Base-by-base conservation (phyloP, 2,888 invertebrate genomes). In the Zygogramma bicolorata region DNA sequence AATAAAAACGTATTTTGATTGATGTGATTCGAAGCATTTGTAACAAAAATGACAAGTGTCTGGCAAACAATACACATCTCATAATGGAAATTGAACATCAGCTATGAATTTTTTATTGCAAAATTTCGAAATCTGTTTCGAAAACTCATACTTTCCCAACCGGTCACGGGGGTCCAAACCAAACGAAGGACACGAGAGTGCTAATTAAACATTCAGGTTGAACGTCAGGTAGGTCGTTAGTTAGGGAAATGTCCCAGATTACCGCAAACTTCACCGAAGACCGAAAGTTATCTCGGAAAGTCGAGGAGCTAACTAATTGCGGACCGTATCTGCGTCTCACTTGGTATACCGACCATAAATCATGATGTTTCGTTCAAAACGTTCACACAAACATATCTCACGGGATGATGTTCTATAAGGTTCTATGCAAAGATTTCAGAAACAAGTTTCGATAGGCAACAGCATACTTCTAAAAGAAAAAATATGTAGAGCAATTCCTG, bases 271-370 rank as follows among this genome's bases (percentile, higher is more conserved):
- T 70, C 61, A 34, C 60, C 70, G 68, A 70, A 67, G 66, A 53
- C 70, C 63, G 66, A 70, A 67, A 73, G 73, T 73, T 71, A 71
- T 60, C 63, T 61, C 74, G 66, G n/a, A 71, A 68, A 74, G 74
- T 71, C 71, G 71, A 69, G 69, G 61, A 71, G 69, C 65, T 63
- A 71, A 74, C 69, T 74, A 71, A 74, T 74, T 74, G 71, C 69
- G 71, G 71, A 57, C 63, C 53, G 71, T 74, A 69, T 71, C 70
- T 60, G 59, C 42, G 69, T 74, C 71, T 67, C 71, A 67, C 66
- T 74, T 58, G 74, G 74, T 67, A 65, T 67, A 63, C 71, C 67
- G 71, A 65, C 61, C 27, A 70, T 74, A 74, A 74, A 71, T 74
- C 74, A 71, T 71, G 40, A 38, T 53, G 65, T 71, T 68, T 60